A percentile compares a stretch with the other conserved stretches of the same genome.
These are phyloP conservation scores for Drosophila pallidifrons DNA, from an alignment of 1,140 invertebrate genomes.

Conservation along the genomic window DNA sequence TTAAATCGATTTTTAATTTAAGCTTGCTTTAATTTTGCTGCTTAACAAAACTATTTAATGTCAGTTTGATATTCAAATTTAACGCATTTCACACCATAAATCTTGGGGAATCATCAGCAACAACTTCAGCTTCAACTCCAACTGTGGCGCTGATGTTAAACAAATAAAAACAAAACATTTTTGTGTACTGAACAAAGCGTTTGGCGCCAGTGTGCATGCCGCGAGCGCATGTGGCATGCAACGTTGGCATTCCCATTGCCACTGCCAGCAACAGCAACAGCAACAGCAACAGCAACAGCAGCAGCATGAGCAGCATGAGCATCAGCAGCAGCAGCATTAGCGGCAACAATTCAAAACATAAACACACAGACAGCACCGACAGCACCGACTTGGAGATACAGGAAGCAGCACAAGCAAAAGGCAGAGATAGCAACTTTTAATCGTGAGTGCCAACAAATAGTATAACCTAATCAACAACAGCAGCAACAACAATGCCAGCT, in stretches of 20 bases:
- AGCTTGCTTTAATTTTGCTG: too few species aligned
- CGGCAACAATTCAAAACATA: conserved; percentile 13
- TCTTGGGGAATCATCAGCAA: not conserved
- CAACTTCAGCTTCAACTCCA: not conserved
- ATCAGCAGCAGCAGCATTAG: conserved; percentile 28
- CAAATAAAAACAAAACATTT: conserved; percentile 28
- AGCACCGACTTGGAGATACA: conserved; percentile 62
- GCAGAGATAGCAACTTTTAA: conserved; percentile 49
- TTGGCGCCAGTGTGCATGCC: conserved; percentile 50
- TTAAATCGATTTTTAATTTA: too few species aligned
- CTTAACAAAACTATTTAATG: too few species aligned
- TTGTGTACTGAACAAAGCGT: conserved; percentile 70
- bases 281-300: conserved; percentile 28
- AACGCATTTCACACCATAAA: not conserved
- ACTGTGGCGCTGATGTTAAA: conserved; percentile 16
- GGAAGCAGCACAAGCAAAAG: conserved; percentile 54
- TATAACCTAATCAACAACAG: conserved; percentile 47
- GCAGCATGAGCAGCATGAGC: conserved; percentile 26
- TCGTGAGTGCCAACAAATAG: conserved; percentile 60
- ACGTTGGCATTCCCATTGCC: conserved; percentile 61
- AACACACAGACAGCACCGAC: conserved; percentile 27
- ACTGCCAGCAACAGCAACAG: conserved; percentile 49
- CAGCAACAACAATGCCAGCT: conserved; percentile 38
- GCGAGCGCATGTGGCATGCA: conserved; percentile 55
- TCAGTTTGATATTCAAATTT: not conserved